These are phyloP conservation scores for Aphaenogaster rudis DNA, from an alignment of 1,140 invertebrate species.

Conservation along the genomic window DNA sequence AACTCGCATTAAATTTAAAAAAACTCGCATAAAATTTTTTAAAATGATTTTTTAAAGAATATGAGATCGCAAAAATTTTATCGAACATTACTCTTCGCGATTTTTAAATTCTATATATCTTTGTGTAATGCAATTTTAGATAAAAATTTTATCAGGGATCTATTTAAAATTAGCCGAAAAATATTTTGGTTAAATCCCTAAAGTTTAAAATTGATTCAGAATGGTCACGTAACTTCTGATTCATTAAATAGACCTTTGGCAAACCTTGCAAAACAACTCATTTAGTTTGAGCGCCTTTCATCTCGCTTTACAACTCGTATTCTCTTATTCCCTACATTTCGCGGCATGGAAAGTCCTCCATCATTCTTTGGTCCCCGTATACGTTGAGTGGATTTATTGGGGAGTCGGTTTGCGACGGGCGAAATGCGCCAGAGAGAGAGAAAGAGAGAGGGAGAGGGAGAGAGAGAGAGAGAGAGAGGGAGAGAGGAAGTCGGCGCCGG, in stretches of 20 bases:
- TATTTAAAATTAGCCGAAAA: background rate
- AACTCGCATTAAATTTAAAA: background rate
- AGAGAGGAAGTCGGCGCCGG: constrained; percentile 20
- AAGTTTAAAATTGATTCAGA: constrained; percentile 14
- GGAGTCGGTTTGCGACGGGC: constrained; percentile 33
- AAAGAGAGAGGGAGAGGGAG: background rate
- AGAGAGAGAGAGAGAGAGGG: background rate
- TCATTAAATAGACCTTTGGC: constrained; percentile 2
- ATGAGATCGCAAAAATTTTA: background rate
- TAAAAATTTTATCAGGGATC: background rate
- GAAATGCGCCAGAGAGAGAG: constrained; percentile 16
- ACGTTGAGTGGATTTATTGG: constrained; percentile 42
- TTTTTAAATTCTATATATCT: background rate
- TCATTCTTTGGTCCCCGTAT: constrained; percentile 42
- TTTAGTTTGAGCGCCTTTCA: constrained; percentile 10
- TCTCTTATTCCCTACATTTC: constrained; percentile 36
- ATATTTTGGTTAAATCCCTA: background rate
- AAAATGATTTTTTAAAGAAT: background rate
- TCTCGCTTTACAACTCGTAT: constrained; percentile 4
- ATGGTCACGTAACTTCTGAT: background rate
- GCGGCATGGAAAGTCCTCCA: background rate
- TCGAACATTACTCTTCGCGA: background rate
- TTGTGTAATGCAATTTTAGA: background rate
- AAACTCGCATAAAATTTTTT: background rate
- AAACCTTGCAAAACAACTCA: background rate